Conservation (phyloP, 2,797 vertebrate species). For the Aselliscus stoliczkanus region DNA sequence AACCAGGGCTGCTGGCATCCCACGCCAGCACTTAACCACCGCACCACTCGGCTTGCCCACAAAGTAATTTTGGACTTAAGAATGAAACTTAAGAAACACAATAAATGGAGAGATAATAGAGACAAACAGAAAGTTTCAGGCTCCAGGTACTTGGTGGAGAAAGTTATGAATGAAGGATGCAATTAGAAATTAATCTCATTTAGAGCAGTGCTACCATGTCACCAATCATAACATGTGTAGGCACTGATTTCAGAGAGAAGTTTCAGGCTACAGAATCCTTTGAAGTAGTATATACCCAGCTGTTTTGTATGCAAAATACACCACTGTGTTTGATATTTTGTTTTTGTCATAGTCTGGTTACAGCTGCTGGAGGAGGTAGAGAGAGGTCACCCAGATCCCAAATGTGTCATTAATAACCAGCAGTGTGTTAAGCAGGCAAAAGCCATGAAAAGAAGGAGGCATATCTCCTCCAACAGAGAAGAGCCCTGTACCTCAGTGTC, state of each 20-base stretch:
- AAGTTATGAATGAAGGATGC: neutral
- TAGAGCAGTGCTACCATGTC: neutral
- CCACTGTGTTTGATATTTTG: neutral
- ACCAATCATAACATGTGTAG: neutral
- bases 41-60: too few relatives aligned
- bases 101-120: neutral
- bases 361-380: neutral
- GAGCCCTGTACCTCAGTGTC: neutral
- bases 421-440: neutral
- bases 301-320: neutral
- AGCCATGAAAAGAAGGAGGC: neutral
- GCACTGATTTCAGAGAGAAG: neutral
- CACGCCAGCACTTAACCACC: too few relatives aligned
- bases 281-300: neutral
- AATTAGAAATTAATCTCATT: neutral
- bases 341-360: constrained; percentile 10
- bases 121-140: neutral
- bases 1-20: too few relatives aligned
- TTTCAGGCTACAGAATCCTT: neutral
- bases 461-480: neutral
- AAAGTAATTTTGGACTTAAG: neutral
- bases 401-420: neutral
- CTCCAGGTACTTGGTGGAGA: neutral
- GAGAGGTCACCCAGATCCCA: neutral
- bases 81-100: neutral